phyloP scores from a whole-genome alignment of 1,140 invertebrate genomes.

The Zaprionus ornatus region DNA sequence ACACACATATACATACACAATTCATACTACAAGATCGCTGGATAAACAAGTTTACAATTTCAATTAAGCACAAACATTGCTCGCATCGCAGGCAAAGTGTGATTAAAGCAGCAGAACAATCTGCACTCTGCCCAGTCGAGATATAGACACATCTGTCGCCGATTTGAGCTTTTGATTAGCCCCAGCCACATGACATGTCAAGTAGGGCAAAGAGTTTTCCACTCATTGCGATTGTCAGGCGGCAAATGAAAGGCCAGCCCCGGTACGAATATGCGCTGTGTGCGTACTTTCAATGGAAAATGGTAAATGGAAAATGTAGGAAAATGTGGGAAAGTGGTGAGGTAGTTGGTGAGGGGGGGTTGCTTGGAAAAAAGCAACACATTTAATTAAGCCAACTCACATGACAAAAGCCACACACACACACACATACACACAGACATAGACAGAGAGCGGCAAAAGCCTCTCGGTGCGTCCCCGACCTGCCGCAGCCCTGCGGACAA shows the following conservation, averaged over 20 bases:
- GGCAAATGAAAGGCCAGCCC: conserved; percentile 19
- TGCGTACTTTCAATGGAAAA: conserved; percentile 4
- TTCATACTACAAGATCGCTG: neutral
- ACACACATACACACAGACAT: neutral
- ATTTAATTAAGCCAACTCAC: conserved; percentile 57
- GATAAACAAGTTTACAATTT: conserved; percentile 3
- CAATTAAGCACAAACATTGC: neutral
- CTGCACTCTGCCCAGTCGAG: neutral
- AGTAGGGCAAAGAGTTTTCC: conserved; percentile 26
- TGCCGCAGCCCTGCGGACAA: neutral
- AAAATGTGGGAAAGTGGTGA: neutral
- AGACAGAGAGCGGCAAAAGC: conserved; percentile 23
- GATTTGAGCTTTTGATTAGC: conserved; percentile 25
- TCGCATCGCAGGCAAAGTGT: neutral
- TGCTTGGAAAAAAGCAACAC: conserved; percentile 27
- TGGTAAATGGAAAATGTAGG: neutral
- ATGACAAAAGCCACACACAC: conserved; percentile 12
- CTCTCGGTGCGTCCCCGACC: neutral
- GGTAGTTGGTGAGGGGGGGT: neutral
- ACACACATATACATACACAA: neutral
- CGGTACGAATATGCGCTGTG: neutral
- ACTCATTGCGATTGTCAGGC: conserved; percentile 26
- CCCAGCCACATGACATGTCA: conserved; percentile 21
- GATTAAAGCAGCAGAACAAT: neutral
- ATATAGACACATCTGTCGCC: neutral